A percentile compares a stretch with the other conserved stretches of the same genome.
Conservation (phyloP, 2,888 invertebrate genomes). For the Thalpophila matura region DNA sequence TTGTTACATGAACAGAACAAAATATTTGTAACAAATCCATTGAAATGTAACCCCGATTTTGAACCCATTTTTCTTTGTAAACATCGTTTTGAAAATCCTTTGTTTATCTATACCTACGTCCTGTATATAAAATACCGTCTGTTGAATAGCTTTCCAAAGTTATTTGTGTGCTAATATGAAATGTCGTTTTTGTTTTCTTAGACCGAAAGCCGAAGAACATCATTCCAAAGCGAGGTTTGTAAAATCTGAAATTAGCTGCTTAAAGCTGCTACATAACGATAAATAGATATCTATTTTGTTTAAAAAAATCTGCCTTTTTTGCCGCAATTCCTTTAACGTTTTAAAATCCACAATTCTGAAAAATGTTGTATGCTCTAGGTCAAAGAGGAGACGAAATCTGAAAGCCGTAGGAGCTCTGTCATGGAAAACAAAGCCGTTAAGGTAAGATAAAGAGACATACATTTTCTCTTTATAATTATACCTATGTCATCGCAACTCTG, state of each 20-base stretch:
- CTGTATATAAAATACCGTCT: constrained; percentile 24
- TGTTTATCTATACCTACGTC: constrained; percentile 8
- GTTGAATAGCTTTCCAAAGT: constrained; percentile 34
- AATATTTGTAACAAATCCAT: constrained; percentile 28
- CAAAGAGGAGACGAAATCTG: constrained; percentile 78
- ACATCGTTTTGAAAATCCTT: constrained; percentile 25
- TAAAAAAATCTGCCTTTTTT: neutral
- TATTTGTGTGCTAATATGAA: constrained; percentile 68
- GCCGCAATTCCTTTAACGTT: neutral
- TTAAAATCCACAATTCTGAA: neutral
- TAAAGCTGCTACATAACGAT: neutral
- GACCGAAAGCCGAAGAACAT: constrained; percentile 85
- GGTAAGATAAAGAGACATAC: constrained; percentile 76
- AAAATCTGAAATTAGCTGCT: constrained; percentile 7
- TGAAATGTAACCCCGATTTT: constrained; percentile 7
- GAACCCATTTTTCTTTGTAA: constrained; percentile 29
- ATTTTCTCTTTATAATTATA: too few relatives aligned
- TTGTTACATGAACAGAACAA: constrained; percentile 14
- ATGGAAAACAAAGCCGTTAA: constrained; percentile 84
- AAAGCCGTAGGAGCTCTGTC: constrained; percentile 84
- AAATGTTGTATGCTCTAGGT: constrained; percentile 64
- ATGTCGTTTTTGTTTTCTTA: constrained; percentile 67
- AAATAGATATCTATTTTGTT: too few relatives aligned
- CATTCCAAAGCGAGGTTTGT: constrained; percentile 82
- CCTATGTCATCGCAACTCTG: too few relatives aligned